phyloP scores from a whole-genome alignment of 2,113 vertebrate species.

The Myotis davidii region DNA sequence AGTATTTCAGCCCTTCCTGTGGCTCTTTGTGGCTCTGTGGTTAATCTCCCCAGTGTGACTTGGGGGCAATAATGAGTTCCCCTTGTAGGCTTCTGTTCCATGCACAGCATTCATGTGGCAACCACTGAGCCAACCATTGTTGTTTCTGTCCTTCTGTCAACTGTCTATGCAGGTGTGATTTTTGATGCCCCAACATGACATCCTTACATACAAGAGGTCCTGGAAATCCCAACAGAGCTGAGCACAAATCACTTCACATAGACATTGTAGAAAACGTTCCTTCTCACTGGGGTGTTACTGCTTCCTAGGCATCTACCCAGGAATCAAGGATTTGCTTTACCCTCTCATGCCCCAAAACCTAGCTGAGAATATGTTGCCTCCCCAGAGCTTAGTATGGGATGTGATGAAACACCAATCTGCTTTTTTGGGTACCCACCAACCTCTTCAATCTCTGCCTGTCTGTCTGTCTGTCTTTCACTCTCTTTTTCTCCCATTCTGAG shows the following conservation, averaged over 20 bases:
- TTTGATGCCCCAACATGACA: neutral
- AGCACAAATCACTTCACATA: neutral
- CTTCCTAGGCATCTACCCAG: neutral
- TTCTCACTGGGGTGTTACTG: neutral
- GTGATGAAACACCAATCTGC: neutral
- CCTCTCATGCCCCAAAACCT: neutral
- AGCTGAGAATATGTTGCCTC: neutral
- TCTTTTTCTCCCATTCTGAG: neutral
- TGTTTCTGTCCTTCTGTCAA: neutral
- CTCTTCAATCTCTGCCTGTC: neutral
- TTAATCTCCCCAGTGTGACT: neutral
- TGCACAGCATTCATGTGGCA: neutral
- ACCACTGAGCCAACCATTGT: neutral
- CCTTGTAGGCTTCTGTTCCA: neutral
- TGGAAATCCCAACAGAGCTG: neutral
- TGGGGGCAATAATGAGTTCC: neutral
- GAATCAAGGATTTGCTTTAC: neutral
- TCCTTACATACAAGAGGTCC: accelerated
- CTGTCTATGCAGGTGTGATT: neutral
- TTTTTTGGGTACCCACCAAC: neutral
- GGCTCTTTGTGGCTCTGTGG: neutral
- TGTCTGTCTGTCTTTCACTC: neutral
- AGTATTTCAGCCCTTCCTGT: neutral
- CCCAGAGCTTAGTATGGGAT: neutral
- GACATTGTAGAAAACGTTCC: neutral